Base-by-base conservation (phyloP, 2,797 vertebrate species). In the Bufotes viridis region DNA sequence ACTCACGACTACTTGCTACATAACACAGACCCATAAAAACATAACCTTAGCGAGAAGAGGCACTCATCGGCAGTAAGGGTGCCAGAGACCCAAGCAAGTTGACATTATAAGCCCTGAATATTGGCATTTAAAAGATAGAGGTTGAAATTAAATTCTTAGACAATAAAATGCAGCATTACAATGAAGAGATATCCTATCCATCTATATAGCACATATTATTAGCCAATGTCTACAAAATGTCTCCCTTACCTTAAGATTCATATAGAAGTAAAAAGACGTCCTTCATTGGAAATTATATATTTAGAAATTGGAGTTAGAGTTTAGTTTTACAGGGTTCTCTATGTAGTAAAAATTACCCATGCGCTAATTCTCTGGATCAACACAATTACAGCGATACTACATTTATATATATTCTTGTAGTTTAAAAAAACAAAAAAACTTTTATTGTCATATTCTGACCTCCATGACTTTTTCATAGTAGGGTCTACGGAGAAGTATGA, bases 1-100 rank as follows among this genome's bases (percentile, higher is more conserved):
- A 88, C 58, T 76, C 74, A 84, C 55, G 81, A 88, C 81, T 72
- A 29, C 87, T 74, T 80, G 72, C 61, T 84, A 63, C 57, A 84
- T 49, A 80, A 78, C 78, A 72, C 55, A 78, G 58, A 18, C 57
- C 74, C 55, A 84, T 86, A 82, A 82, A 72, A 78, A 70, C 22
- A 61, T 85, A 67, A 60, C 67, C 57, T 88, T 24, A 81, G 58
- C 67, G 67, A n/a, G 49, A 78, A 78, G 74, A 58, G 34, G 42
- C n/a, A 29, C 13, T 61, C 18, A 63, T 6, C 11, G 26, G 57
- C 4, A 17, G 83, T 3, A 34, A 65, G 34, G 78, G 78, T 61
- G 57, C 78, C 24, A 12, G 55, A 34, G 57, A 80, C 57, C 22
- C 42, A 80, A 80, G 57, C 78, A 61, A 76, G 65, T 29, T 26